Evolutionary conservation across 2,797 vertebrate species (phyloP).

Genomic region (Poliocrania exsul): DNA sequence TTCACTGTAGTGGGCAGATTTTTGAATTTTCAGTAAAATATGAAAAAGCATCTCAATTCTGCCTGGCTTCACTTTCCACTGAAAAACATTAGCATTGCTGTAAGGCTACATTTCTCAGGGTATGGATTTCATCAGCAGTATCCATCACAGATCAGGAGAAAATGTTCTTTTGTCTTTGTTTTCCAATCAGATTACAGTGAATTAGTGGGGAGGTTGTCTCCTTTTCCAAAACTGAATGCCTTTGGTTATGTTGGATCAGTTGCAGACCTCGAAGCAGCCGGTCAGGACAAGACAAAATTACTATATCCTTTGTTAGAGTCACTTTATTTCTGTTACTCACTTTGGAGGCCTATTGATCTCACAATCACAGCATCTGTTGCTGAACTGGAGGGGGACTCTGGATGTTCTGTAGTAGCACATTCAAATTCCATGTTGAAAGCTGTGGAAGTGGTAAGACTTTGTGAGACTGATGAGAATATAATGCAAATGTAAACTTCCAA

Average conservation of each 20-base stretch:
- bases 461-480: not conserved
- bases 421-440: not conserved
- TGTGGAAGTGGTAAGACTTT: not conserved
- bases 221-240: not conserved
- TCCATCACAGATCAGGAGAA: too few relatives aligned
- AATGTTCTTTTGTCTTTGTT: not conserved
- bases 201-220: not conserved
- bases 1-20: not conserved
- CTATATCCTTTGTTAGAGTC: not conserved
- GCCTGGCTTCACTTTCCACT: not conserved
- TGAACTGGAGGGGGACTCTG: not conserved
- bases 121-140: not conserved
- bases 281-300: not conserved
- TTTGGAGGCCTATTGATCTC: not conserved
- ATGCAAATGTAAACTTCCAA: not conserved
- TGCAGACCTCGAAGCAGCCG: not conserved
- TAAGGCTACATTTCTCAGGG: not conserved
- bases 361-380: not conserved
- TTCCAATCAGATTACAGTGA: not conserved
- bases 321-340: accelerated
- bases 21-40: not conserved
- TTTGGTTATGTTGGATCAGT: not conserved
- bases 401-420: not conserved
- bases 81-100: not conserved
- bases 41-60: not conserved